phyloP scores from a whole-genome alignment of 1,140 invertebrate species.

The Drosophila ananassae region DNA sequence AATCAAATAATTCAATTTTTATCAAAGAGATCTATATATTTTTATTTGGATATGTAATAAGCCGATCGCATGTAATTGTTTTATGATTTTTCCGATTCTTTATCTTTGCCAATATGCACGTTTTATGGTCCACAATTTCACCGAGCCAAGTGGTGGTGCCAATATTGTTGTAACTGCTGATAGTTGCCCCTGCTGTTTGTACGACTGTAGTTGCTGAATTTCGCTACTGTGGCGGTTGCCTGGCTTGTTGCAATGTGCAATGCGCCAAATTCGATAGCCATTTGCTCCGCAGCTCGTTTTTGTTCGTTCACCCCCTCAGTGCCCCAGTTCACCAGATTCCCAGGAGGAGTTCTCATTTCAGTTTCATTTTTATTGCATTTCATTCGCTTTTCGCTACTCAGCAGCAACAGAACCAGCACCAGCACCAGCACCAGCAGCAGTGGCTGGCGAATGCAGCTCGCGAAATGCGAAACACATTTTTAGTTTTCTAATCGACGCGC shows the following conservation, averaged over 20 bases:
- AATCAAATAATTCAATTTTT: too few relatives aligned
- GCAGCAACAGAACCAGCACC: conserved; percentile 12
- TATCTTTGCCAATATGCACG: conserved; percentile 58
- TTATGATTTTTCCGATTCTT: conserved; percentile 11
- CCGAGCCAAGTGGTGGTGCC: conserved; percentile 68
- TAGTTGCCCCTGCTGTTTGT: conserved; percentile 59
- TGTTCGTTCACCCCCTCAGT: neutral
- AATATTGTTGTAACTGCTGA: conserved; percentile 82
- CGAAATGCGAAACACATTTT: conserved; percentile 74
- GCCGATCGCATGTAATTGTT: conserved; percentile 8
- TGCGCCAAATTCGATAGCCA: conserved; percentile 78
- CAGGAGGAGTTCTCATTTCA: conserved; percentile 35
- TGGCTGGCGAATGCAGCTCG: neutral
- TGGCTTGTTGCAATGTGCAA: conserved; percentile 54
- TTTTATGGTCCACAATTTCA: conserved; percentile 79
- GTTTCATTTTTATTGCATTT: conserved; percentile 72
- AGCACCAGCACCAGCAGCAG: neutral
- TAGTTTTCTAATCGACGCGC: conserved; percentile 82
- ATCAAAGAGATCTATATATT: neutral
- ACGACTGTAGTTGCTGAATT: conserved; percentile 1
- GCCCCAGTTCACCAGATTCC: neutral
- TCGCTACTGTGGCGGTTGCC: conserved; percentile 10
- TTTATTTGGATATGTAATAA: neutral
- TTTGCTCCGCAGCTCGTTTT: conserved; percentile 65
- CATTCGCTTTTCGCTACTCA: conserved; percentile 67